phyloP scores from a whole-genome alignment of 2,888 invertebrate species.

The Amphipyra berbera region DNA sequence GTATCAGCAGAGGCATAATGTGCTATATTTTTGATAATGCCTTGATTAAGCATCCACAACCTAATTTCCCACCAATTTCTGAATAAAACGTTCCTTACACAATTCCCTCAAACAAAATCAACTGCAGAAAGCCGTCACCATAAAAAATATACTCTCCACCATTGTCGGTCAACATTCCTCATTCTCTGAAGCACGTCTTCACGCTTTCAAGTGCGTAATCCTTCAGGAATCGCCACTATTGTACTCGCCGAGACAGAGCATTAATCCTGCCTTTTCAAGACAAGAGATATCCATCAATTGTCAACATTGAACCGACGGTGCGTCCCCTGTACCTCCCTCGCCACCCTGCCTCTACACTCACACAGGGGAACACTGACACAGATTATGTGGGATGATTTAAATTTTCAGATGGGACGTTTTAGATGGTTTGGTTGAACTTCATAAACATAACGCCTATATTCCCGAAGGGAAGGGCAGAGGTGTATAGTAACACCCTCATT shows the following conservation, averaged over 20 bases:
- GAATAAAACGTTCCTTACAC: constrained; percentile 5
- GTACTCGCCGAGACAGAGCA: constrained; percentile 80
- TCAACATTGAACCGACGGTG: constrained; percentile 87
- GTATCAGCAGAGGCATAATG: too few species aligned
- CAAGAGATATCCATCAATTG: constrained; percentile 90
- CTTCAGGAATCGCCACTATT: constrained; percentile 82
- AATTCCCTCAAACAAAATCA: constrained; percentile 50
- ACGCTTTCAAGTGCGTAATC: constrained; percentile 76
- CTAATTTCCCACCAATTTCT: neutral
- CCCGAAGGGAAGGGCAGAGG: too few species aligned
- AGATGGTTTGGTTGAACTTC: too few species aligned
- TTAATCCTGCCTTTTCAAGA: constrained; percentile 89
- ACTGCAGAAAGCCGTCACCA: constrained; percentile 39
- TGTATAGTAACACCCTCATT: too few species aligned
- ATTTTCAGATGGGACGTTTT: constrained; percentile 34
- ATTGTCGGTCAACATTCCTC: constrained; percentile 60
- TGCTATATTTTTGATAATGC: too few species aligned
- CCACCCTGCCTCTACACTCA: constrained; percentile 68
- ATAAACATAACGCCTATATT: too few species aligned
- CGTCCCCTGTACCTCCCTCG: constrained; percentile 67
- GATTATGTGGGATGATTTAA: constrained; percentile 65
- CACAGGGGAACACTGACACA: constrained; percentile 74
- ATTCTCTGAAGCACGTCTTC: constrained; percentile 60
- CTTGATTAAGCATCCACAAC: neutral
- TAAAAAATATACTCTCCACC: constrained; percentile 47